A percentile compares a stretch with the other conserved stretches of the same genome.
Evolutionary conservation across 2,797 vertebrate species (phyloP).

Genomic region (Remorina albescens): DNA sequence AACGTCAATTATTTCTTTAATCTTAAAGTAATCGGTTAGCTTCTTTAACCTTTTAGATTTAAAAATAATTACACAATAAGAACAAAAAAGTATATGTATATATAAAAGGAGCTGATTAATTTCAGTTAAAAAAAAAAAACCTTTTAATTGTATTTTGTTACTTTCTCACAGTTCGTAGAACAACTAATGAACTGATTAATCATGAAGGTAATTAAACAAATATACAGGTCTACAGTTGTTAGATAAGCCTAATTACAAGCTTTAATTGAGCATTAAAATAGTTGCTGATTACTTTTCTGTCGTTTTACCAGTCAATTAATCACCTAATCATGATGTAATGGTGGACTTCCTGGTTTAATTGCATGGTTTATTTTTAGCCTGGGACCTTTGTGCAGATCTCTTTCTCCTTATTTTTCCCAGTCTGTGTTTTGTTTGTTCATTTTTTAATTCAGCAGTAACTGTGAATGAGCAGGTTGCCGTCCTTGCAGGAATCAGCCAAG

Average conservation of each 20-base stretch:
- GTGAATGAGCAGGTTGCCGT: not conserved
- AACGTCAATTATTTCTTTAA: no score
- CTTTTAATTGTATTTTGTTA: no score
- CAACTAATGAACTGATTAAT: not conserved
- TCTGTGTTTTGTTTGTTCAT: not conserved
- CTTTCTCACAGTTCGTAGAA: not conserved
- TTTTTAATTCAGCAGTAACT: not conserved
- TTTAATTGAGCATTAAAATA: not conserved
- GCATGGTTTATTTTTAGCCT: no score
- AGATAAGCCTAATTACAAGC: not conserved
- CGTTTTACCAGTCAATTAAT: not conserved
- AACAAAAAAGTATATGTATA: no score
- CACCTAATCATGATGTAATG: no score
- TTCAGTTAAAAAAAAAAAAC: no score
- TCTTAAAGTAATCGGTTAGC: no score
- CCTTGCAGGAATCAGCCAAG: not conserved
- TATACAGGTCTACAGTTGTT: not conserved
- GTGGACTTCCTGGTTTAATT: no score
- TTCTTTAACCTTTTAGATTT: not conserved
- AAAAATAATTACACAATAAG: not conserved
- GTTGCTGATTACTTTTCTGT: not conserved
- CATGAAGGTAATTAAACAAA: not conserved
- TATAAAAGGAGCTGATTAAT: no score
- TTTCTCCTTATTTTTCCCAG: no score
- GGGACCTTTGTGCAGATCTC: no score